Evolutionary conservation across 2,113 vertebrate species (phyloP).

Genomic region (Mesoclemmys tuberculata): DNA sequence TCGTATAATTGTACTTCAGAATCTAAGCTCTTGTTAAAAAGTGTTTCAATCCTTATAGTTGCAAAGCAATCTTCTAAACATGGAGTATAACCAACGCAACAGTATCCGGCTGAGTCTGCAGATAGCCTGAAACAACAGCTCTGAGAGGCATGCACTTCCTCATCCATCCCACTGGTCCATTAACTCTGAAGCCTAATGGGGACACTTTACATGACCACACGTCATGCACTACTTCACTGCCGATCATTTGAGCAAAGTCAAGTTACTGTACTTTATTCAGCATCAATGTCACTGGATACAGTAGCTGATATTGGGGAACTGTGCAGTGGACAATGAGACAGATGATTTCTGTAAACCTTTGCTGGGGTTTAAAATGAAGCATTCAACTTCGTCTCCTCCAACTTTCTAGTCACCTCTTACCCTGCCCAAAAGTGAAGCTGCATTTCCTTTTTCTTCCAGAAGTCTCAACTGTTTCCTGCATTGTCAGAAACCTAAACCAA

Average conservation of each 20-base stretch:
- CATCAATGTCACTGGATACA: neutral
- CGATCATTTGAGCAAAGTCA: neutral
- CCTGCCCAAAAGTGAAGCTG: neutral
- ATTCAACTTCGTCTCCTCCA: neutral
- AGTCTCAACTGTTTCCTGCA: neutral
- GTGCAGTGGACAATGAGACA: neutral
- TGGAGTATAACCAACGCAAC: neutral
- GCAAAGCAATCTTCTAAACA: neutral
- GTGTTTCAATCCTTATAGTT: neutral
- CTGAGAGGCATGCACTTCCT: neutral
- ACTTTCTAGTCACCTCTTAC: neutral
- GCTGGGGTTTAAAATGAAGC: neutral
- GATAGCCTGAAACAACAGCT: neutral
- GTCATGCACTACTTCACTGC: neutral
- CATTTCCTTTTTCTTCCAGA: neutral
- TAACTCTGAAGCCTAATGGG: neutral
- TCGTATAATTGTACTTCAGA: neutral
- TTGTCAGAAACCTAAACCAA: neutral
- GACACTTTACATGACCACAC: neutral
- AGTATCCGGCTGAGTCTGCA: neutral
- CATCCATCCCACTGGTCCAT: neutral
- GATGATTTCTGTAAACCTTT: neutral
- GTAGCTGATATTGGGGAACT: neutral
- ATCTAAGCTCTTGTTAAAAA: neutral
- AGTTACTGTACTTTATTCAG: neutral